Evolutionary conservation across 2,113 vertebrate genomes (phyloP), one percentile per base, ranked within the genome.

Genomic region (Mesitornis unicolor): DNA sequence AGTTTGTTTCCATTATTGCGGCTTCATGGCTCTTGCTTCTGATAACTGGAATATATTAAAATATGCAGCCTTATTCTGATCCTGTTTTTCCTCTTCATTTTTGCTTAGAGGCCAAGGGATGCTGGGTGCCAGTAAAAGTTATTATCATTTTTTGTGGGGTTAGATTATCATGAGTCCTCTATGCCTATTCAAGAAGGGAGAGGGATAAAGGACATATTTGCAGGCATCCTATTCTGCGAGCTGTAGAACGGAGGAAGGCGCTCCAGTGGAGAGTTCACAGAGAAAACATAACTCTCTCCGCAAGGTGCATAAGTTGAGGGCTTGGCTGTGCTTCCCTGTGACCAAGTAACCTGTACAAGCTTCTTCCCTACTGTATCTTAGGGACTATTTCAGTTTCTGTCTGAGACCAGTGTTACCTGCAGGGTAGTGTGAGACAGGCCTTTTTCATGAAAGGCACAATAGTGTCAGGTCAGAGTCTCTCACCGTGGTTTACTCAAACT

Each of bases 351-450:
- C 22, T 28, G 13, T n/a, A 16, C 16, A 7, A 63, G 16, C 33
- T 13, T 83, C 48, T 54, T 48, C 10, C 16, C 33, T 33, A 5
- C 7, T 20, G 7, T 19, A 35, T 25, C 48, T 9, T 29, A 17
- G 50, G 31, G 57, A 28, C 1, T 28, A 2, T 73, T 69, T 81
- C 40, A 40, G 31, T 21, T 54, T 68, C 43, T 50, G 8, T 45
- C 20, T 16, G 47, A 78, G 60, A 22, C 14, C 38, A 7, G 1
- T 22, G 12, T 65, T 33, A 38, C 22, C 16, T 35, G 0, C 1
- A 38, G 13, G 10, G 28, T 54, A 56, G 47, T 0, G 0, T 2
- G 2, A 29, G 36, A 48, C 61, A 11, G 78, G 10, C 38, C 20
- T 59, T 65, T 57, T 51, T 47, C 22, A 16, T 36, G 61, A 59